Evolutionary conservation across 2,797 vertebrate genomes (phyloP), one percentile per base, ranked within the genome.

Genomic region (Chloroceryle amazona): DNA sequence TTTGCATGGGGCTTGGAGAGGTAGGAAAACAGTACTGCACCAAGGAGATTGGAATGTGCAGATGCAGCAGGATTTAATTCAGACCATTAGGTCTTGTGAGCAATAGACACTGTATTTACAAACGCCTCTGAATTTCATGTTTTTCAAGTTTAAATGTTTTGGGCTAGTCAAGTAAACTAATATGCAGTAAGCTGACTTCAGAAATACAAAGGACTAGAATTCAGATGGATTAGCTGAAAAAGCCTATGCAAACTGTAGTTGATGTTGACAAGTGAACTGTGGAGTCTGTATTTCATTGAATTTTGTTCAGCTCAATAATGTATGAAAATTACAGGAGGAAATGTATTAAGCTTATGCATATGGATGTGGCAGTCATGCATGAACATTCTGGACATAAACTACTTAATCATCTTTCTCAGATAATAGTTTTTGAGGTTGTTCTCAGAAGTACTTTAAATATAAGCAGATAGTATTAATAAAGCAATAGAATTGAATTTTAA

Each of bases 241-340:
- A 66, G 22, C 39, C 63, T 85, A 25, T 80, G 55, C 76, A 93
- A 96, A 91, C 57, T 65, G 31, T 61, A 92, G 87, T 28, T 93
- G 62, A 86, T 91, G 80, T 55, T 86, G 90, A 92, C 93, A 94
- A 93, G 73, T 75, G 90, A 89, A 86, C 86, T 93, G 37, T 35
- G 55, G 74, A 94, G 54, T 44, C 80, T 79, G 47, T 60, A 29
- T 91, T 96, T 95, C 85, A 96, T 79, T 95, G 94, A 91, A 91
- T 95, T 97, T 95, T 90, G 47, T 91, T 96, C 80, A 65, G 73
- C 83, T 96, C 89, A 95, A 95, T 95, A 95, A 96, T 90, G 62
- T 83, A 95, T 91, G 80, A 96, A 95, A 97, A 92, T 93, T 89
- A 80, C 85, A 95, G 65, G 55, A 89, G 63, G 80, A 97, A 96